phyloP scores from a whole-genome alignment of 2,113 vertebrate species.

The Pholis gunnellus region DNA sequence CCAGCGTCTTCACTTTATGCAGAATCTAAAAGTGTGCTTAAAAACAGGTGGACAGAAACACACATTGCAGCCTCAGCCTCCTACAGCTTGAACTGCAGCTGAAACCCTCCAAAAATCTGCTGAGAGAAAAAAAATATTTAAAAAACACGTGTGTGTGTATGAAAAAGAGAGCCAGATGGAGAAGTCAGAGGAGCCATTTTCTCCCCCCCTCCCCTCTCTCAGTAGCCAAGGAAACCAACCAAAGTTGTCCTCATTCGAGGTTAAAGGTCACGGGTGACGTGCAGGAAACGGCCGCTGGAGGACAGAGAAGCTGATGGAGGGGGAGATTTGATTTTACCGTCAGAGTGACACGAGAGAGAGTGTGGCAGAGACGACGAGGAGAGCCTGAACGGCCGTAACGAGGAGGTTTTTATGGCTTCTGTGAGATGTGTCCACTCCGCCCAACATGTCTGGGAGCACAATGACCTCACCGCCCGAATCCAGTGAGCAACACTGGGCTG shows the following conservation, averaged over 20 bases:
- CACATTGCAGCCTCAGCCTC: neutral
- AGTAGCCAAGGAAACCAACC: conserved; percentile 69
- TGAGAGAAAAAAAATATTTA: conserved; percentile 17
- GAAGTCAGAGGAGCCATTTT: conserved; percentile 24
- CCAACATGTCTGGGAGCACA: conserved; percentile 25
- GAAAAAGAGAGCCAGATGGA: conserved; percentile 45
- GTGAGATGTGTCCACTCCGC: conserved; percentile 44
- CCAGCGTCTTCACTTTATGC: neutral
- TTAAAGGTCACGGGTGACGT: conserved; percentile 61
- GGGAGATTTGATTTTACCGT: conserved; percentile 28
- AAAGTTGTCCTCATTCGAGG: conserved; percentile 60
- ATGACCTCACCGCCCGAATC: conserved; percentile 45
- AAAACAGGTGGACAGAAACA: neutral
- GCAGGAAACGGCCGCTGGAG: conserved; percentile 60
- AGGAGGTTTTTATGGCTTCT: conserved; percentile 29
- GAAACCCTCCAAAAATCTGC: conserved; percentile 43
- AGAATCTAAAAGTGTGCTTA: neutral
- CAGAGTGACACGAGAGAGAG: conserved; percentile 2
- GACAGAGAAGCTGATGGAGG: conserved; percentile 6
- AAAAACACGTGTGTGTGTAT: neutral
- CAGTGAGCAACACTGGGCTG: neutral
- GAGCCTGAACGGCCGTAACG: neutral
- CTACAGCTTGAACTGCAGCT: conserved; percentile 12
- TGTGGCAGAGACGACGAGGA: conserved; percentile 11
- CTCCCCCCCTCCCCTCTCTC: neutral